Evolutionary conservation across 1,140 invertebrate genomes (phyloP).

Genomic region (Lucilia sericata): DNA sequence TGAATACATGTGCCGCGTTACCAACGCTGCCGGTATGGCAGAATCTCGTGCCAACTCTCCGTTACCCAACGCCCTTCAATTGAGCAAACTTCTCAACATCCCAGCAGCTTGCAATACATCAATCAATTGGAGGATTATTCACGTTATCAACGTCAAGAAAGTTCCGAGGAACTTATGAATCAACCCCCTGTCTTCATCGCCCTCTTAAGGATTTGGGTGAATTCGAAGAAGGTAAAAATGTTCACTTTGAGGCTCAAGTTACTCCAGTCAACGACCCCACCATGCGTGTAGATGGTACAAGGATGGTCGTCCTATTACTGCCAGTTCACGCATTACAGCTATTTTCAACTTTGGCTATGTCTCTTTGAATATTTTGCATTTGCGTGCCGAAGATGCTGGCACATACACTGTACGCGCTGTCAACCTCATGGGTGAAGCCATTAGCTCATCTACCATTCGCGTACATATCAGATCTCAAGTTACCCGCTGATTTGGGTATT

Average conservation of each 20-base stretch:
- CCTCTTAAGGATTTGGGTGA: conserved; percentile 89
- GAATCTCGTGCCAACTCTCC: conserved; percentile 89
- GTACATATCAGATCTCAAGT: conserved; percentile 84
- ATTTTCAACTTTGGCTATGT: conserved; percentile 99
- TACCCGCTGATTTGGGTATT: conserved; percentile 87
- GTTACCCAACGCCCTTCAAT: conserved; percentile 84
- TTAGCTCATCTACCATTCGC: conserved; percentile 82
- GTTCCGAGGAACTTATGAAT: conserved; percentile 80
- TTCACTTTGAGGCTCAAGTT: conserved; percentile 95
- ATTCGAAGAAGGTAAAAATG: conserved; percentile 89
- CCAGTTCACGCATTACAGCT: conserved; percentile 94
- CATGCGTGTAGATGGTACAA: conserved; percentile 99
- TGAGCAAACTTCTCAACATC: conserved; percentile 90
- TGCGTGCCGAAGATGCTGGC: conserved; percentile 93
- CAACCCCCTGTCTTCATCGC: conserved; percentile 90
- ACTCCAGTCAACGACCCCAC: conserved; percentile 95
- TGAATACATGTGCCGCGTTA: conserved; percentile 93
- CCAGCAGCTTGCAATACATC: conserved; percentile 92
- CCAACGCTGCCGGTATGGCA: conserved; percentile 88
- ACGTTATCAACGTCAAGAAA: conserved; percentile 86
- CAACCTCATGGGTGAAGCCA: conserved; percentile 87
- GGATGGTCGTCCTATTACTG: conserved; percentile 92
- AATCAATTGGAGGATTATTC: conserved; percentile 93
- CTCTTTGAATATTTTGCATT: conserved; percentile 96
- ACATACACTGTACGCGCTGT: conserved; percentile 90